phyloP scores from a whole-genome alignment of 2,888 invertebrate species.

The Suillia variegata region DNA sequence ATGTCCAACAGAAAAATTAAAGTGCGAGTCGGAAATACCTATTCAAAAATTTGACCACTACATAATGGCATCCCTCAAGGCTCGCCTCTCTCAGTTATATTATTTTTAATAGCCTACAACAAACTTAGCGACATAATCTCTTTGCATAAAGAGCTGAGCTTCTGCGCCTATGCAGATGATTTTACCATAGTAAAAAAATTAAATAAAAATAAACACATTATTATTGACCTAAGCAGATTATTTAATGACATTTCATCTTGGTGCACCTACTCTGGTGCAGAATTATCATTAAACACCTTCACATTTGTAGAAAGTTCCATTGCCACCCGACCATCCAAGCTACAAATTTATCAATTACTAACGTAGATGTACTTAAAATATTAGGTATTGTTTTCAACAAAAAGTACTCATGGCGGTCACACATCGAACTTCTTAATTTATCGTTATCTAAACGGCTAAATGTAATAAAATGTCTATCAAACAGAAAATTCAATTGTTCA shows the following conservation, averaged over 20 bases:
- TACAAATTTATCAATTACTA: constrained; percentile 17
- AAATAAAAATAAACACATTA: constrained; percentile 17
- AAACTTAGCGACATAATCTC: constrained; percentile 14
- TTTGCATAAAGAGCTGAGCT: constrained; percentile 15
- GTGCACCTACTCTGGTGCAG: constrained; percentile 26
- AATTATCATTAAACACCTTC: constrained; percentile 22
- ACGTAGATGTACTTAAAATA: constrained; percentile 18
- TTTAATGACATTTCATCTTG: constrained; percentile 21
- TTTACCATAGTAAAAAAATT: constrained; percentile 21
- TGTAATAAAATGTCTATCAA: constrained; percentile 18
- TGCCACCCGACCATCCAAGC: constrained; percentile 17
- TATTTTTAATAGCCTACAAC: constrained; percentile 24
- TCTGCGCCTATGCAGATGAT: constrained; percentile 30
- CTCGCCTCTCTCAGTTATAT: constrained; percentile 17
- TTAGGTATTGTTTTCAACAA: too few species aligned
- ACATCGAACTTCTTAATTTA: constrained; percentile 17
- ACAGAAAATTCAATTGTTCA: constrained; percentile 9
- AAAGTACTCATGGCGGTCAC: constrained; percentile 26
- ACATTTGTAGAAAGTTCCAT: constrained; percentile 28
- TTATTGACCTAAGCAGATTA: constrained; percentile 18
- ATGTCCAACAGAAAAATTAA: constrained; percentile 20
- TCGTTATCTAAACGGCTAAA: constrained; percentile 20
- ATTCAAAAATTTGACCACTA: constrained; percentile 2
- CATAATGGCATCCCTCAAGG: constrained; percentile 24
- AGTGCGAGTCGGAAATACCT: not conserved